Percentiles rank a stretch among this genome's conserved stretches.
These are phyloP conservation scores for Eolophus roseicapilla DNA, from an alignment of 2,113 vertebrate species.

Conservation along the genomic window DNA sequence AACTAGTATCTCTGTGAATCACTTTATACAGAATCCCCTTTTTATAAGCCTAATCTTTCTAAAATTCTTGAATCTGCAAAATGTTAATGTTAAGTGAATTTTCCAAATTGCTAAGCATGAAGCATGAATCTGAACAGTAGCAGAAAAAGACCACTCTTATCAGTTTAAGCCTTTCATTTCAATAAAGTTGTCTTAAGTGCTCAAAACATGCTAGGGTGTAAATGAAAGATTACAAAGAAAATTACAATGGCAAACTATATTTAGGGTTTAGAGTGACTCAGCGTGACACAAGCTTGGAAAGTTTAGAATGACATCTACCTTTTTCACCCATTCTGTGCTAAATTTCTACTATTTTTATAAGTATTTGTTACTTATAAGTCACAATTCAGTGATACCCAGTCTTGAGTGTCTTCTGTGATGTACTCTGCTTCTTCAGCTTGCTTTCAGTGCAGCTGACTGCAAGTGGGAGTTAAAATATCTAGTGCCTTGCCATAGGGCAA, in stretches of 20 bases:
- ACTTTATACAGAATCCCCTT: background rate
- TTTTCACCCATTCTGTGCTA: background rate
- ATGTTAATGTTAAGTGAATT: background rate
- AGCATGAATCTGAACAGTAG: background rate
- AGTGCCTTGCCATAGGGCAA: background rate
- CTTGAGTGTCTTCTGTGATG: background rate
- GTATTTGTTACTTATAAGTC: constrained; percentile 1
- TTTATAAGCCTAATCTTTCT: background rate
- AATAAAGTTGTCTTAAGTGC: background rate
- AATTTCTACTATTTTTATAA: background rate
- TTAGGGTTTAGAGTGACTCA: constrained; percentile 40
- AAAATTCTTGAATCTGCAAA: background rate
- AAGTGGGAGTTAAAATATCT: background rate
- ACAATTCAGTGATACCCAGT: background rate
- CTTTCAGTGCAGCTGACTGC: background rate
- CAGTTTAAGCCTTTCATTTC: constrained; percentile 11
- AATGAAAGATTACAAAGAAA: constrained; percentile 12
- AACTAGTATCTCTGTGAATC: background rate
- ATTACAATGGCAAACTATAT: constrained; percentile 31
- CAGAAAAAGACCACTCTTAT: background rate
- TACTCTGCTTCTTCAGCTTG: background rate
- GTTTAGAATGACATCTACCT: background rate
- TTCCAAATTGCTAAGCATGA: background rate
- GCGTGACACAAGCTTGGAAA: background rate
- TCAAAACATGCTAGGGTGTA: constrained; percentile 7